Conservation (phyloP, 2,113 vertebrate species). For the Trematomus loennbergii region DNA sequence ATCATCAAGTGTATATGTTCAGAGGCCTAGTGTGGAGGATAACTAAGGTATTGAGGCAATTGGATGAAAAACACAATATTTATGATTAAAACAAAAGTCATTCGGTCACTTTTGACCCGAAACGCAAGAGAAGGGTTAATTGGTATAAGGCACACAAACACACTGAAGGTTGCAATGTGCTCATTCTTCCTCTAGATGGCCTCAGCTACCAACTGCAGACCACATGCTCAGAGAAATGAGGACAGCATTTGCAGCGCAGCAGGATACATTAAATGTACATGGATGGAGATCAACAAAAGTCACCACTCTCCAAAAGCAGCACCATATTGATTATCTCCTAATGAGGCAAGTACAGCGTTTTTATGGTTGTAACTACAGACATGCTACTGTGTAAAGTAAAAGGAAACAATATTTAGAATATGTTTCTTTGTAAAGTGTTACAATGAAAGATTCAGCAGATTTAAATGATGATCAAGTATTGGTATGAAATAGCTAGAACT, state of each 20-base stretch:
- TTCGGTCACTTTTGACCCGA: no score
- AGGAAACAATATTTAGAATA: not conserved
- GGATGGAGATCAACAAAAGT: conserved; percentile 24
- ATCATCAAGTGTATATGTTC: no score
- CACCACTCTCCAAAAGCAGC: conserved; percentile 8
- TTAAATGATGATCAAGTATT: not conserved
- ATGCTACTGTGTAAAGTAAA: not conserved
- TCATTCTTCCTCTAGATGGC: conserved; percentile 72
- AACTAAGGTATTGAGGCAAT: no score
- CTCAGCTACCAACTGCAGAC: conserved; percentile 35
- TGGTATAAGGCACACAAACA: not conserved
- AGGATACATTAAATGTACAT: not conserved
- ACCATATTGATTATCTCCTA: not conserved
- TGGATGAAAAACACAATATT: no score
- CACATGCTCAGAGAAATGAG: not conserved
- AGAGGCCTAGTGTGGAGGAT: no score
- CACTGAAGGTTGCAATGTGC: conserved; percentile 24
- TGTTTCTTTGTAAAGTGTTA: not conserved
- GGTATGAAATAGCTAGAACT: not conserved
- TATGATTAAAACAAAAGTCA: no score
- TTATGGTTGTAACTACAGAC: not conserved
- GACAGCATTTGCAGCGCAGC: not conserved
- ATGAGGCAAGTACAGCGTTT: not conserved
- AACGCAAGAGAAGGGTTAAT: no score
- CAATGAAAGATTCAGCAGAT: not conserved